Conservation (phyloP, 2,797 vertebrate species). For the Tapera naevia region DNA sequence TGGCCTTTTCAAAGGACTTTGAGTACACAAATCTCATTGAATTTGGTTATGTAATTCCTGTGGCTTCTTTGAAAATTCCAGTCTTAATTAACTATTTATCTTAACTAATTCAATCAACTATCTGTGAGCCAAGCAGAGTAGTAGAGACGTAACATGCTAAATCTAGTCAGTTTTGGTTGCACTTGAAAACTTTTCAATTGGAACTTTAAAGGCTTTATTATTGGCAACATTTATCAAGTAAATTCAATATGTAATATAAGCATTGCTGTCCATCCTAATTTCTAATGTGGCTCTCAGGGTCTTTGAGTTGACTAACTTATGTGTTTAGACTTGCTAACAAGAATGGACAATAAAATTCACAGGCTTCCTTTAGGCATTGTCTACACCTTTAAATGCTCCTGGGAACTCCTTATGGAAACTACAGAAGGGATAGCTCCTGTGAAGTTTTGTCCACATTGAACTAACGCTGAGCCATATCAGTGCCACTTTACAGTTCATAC, state of each 20-base stretch:
- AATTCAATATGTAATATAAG: background rate
- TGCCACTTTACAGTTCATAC: background rate
- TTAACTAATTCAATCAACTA: conserved; percentile 42
- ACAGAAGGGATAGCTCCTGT: background rate
- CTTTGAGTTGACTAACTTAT: background rate
- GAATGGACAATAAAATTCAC: background rate
- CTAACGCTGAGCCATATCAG: background rate
- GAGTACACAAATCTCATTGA: conserved; percentile 19
- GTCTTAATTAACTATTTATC: conserved; percentile 27
- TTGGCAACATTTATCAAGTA: background rate
- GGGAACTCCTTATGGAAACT: background rate
- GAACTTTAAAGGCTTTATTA: background rate
- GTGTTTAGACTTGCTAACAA: conserved; percentile 5
- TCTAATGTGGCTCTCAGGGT: background rate
- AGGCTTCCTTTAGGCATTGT: background rate
- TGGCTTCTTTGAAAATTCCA: conserved; percentile 64
- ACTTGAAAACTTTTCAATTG: background rate
- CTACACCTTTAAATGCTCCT: background rate
- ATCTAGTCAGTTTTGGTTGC: background rate
- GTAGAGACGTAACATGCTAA: background rate
- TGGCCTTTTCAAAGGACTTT: conserved; percentile 55
- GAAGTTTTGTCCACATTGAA: background rate
- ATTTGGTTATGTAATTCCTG: conserved; percentile 62
- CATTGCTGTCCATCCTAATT: background rate
- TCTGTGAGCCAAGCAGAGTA: background rate